phyloP scores from a whole-genome alignment of 2,113 vertebrate species.

The Leuciscus idus region DNA sequence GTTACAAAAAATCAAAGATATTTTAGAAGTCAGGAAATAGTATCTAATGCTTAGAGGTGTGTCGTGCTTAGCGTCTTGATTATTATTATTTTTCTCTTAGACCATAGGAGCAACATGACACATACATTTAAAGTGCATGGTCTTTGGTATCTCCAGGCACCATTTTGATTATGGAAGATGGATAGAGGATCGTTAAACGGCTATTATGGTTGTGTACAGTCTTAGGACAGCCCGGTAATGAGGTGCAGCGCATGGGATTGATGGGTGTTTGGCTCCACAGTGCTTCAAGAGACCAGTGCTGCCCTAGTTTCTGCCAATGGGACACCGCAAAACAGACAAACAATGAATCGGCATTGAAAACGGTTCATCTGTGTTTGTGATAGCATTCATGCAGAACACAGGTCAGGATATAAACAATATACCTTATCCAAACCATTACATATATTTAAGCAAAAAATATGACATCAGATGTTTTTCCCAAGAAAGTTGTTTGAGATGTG shows the following conservation, averaged over 20 bases:
- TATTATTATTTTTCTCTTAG: conserved; percentile 2
- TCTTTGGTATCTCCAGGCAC: conserved; percentile 46
- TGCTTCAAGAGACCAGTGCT: conserved; percentile 43
- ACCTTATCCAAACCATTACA: background rate
- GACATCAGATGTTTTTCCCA: background rate
- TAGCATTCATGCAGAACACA: background rate
- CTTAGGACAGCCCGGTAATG: conserved; percentile 62
- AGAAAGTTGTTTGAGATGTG: background rate
- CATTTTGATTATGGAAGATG: conserved; percentile 62
- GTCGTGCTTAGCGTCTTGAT: background rate
- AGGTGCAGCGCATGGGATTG: conserved; percentile 57
- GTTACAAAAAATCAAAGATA: background rate
- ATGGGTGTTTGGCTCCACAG: conserved; percentile 50
- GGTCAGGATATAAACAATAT: background rate
- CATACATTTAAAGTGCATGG: conserved; percentile 51
- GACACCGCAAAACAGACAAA: conserved; percentile 19
- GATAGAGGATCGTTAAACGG: conserved; percentile 65
- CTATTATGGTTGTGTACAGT: conserved; percentile 61
- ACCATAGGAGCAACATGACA: conserved; percentile 20
- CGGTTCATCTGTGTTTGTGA: conserved; percentile 6
- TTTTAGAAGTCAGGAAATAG: background rate
- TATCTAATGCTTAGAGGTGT: background rate
- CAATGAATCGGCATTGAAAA: background rate
- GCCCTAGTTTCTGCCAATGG: conserved; percentile 49
- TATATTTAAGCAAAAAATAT: background rate